Evolutionary conservation across 2,888 invertebrate species (phyloP).

Genomic region (Spicauda simplicius): DNA sequence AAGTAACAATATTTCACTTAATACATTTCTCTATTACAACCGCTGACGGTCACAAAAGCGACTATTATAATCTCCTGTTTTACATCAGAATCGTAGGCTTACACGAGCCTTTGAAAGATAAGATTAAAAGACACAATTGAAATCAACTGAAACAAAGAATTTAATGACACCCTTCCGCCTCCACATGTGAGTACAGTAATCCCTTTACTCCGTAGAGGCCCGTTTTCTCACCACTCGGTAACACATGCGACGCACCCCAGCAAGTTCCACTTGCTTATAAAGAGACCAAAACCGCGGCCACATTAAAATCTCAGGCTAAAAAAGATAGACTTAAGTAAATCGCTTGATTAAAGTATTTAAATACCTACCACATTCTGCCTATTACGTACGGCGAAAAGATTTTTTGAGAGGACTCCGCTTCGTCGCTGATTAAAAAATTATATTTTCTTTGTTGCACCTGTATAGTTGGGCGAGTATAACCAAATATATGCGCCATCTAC

Average conservation of each 20-base stretch:
- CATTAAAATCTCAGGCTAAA: neutral
- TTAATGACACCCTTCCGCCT: slow-evolving; percentile 21
- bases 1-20: too few species aligned
- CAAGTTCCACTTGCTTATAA: slow-evolving; percentile 2
- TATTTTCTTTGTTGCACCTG: too few species aligned
- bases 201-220: slow-evolving; percentile 22
- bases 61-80: neutral
- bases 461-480: too few species aligned
- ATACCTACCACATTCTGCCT: neutral
- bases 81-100: too few species aligned
- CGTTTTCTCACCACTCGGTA: slow-evolving; percentile 13
- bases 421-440: too few species aligned
- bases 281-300: neutral
- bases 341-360: neutral
- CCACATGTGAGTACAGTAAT: slow-evolving; percentile 25
- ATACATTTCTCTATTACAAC: too few species aligned
- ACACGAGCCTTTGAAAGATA: neutral
- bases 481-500: too few species aligned
- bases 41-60: neutral
- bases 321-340: neutral
- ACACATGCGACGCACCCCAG: slow-evolving; percentile 18
- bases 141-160: slow-evolving; percentile 17
- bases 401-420: too few species aligned
- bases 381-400: too few species aligned
- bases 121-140: neutral